Conservation (phyloP, 2,888 invertebrate species). For the Dilophus febrilis region DNA sequence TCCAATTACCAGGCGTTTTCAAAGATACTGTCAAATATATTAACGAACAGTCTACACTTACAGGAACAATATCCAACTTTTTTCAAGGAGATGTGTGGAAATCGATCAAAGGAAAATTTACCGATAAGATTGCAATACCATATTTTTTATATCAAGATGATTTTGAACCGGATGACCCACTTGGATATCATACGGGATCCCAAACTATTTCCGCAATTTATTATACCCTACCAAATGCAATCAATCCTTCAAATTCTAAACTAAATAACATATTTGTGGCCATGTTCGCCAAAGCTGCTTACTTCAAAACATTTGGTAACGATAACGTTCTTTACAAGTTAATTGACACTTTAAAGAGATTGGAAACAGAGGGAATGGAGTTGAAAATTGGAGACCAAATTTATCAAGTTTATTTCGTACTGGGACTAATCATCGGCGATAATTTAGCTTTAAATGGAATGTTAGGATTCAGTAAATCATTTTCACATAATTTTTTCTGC, state of each 20-base stretch:
- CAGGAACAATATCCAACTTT: not conserved
- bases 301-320: too few species aligned
- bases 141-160: not conserved
- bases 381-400: too few species aligned
- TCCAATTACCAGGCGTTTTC: not conserved
- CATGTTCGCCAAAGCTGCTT: too few species aligned
- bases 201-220: not conserved
- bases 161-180: not conserved
- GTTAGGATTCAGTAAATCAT: not conserved
- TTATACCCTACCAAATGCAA: not conserved
- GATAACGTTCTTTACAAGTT: too few species aligned
- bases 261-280: too few species aligned
- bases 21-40: not conserved
- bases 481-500: not conserved
- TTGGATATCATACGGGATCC: not conserved
- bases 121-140: not conserved
- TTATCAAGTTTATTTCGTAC: not conserved
- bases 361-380: not conserved
- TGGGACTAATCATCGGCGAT: conserved; percentile 1
- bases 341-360: too few species aligned
- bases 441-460: conserved; percentile 1
- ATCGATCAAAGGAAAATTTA: not conserved
- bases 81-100: not conserved
- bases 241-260: too few species aligned
- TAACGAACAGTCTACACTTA: not conserved